Evolutionary conservation across 2,797 vertebrate species (phyloP).

Genomic region (Pterois miles): DNA sequence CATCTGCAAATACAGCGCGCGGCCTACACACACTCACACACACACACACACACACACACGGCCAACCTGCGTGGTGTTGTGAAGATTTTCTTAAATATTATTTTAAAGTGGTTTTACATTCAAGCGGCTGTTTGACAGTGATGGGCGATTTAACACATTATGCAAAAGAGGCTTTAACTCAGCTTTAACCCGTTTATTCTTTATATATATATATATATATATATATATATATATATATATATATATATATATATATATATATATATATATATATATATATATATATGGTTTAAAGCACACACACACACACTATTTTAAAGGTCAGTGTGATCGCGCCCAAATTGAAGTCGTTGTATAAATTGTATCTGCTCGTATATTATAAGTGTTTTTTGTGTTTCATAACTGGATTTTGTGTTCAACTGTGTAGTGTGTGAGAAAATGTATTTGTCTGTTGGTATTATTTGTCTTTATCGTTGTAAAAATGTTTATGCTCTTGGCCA

Average conservation of each 20-base stretch:
- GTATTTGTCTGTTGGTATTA: neutral
- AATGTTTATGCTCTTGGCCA: too few relatives aligned
- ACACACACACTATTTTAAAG: too few relatives aligned
- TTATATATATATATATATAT: neutral
- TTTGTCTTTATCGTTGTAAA: neutral
- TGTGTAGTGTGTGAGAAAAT: neutral
- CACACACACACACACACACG: neutral
- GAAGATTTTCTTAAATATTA: neutral
- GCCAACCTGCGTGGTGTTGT: neutral
- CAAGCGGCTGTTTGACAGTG: neutral
- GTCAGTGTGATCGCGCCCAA: neutral
- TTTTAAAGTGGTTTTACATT: neutral
- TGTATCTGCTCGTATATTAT: neutral
- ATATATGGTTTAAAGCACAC: too few relatives aligned
- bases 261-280: too few relatives aligned
- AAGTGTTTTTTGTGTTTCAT: neutral
- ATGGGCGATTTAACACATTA: neutral
- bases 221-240: too few relatives aligned
- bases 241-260: neutral
- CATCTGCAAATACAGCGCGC: conserved; percentile 31
- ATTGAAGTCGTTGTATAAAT: neutral
- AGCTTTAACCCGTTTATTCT: neutral
- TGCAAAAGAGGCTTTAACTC: neutral
- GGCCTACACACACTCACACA: conserved; percentile 19
- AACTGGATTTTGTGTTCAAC: neutral